Conservation (phyloP, 2,113 vertebrate species). For the Corythornis cristatus region DNA sequence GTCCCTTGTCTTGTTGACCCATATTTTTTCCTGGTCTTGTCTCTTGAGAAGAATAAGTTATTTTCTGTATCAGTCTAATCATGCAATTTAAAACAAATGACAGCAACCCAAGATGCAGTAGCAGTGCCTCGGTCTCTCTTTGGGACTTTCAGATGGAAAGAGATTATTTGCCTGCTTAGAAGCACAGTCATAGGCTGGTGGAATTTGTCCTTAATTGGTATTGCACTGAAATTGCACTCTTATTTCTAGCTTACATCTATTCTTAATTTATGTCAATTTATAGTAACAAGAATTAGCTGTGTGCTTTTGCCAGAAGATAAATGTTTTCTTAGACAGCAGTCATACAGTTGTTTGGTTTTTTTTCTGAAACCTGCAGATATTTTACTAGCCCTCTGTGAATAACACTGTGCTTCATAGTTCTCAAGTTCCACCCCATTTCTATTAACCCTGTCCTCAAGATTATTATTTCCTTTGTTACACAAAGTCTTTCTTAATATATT, state of each 20-base stretch:
- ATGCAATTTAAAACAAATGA: background rate
- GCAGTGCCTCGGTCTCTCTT: background rate
- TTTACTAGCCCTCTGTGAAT: background rate
- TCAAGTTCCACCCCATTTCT: background rate
- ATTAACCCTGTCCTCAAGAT: background rate
- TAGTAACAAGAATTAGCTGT: background rate
- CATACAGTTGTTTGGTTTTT: background rate
- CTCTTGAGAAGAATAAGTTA: background rate
- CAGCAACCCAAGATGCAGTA: background rate
- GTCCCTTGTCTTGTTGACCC: background rate
- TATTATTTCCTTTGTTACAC: background rate
- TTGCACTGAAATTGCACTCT: background rate
- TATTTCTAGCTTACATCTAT: background rate
- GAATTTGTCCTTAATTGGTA: background rate
- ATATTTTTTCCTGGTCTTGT: background rate
- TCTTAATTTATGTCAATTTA: background rate
- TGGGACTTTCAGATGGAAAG: background rate
- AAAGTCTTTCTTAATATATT: background rate
- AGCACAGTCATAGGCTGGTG: background rate
- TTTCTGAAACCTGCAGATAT: background rate
- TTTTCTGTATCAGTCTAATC: background rate
- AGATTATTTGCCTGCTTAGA: background rate
- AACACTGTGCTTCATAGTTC: background rate
- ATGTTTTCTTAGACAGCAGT: background rate
- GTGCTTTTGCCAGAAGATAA: background rate